Percentiles rank a stretch among this genome's conserved stretches.
These are phyloP conservation scores for Arctia plantaginis DNA, from an alignment of 2,888 invertebrate genomes.

Conservation along the genomic window DNA sequence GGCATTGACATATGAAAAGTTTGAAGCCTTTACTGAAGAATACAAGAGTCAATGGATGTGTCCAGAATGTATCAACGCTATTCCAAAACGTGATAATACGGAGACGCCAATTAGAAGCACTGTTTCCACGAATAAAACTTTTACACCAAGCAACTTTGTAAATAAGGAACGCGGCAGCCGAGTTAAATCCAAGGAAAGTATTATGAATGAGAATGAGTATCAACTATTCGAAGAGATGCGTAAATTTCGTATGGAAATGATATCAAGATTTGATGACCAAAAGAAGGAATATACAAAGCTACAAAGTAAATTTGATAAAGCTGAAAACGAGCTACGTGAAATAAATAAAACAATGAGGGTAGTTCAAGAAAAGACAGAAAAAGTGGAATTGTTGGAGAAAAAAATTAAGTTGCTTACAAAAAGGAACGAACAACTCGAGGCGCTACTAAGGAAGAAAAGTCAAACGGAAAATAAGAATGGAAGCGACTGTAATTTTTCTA, in stretches of 20 bases:
- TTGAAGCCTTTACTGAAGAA: background rate
- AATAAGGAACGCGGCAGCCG: background rate
- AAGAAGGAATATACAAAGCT: constrained; percentile 24
- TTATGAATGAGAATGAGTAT: background rate
- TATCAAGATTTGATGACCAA: constrained; percentile 21
- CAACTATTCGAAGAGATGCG: constrained; percentile 19
- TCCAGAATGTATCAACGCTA: background rate
- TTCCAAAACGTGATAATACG: background rate
- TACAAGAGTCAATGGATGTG: background rate
- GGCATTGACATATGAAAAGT: background rate
- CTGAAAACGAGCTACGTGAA: constrained; percentile 28
- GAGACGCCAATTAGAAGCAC: background rate
- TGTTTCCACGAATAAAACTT: no score
- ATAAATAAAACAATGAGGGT: constrained; percentile 20
- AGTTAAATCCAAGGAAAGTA: background rate
- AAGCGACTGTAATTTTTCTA: background rate
- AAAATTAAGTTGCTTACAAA: constrained; percentile 23
- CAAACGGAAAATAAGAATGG: background rate
- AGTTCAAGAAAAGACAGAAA: constrained; percentile 34
- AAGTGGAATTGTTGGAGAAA: constrained; percentile 30
- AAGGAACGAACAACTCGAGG: constrained; percentile 19
- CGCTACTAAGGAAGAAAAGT: background rate
- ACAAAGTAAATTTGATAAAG: constrained; percentile 26
- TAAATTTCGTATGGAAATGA: constrained; percentile 32
- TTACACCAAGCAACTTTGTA: no score